Evolutionary conservation across 2,888 invertebrate species (phyloP).

Genomic region (Pteria penguin): DNA sequence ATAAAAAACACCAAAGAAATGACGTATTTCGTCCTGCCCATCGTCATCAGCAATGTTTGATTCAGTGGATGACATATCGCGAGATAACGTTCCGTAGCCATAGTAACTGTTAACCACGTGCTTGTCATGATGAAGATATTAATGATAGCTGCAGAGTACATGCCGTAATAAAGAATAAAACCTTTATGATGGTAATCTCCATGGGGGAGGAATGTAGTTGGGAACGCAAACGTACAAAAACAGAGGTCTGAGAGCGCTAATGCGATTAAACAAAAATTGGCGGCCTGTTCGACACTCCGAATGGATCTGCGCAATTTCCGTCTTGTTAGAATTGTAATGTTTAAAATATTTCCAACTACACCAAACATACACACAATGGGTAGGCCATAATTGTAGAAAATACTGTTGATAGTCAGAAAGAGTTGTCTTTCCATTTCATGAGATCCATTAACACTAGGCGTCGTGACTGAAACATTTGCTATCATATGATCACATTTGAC

Average conservation of each 20-base stretch:
- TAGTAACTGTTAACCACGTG: constrained; percentile 87
- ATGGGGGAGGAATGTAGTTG: constrained; percentile 78
- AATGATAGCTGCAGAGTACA: constrained; percentile 72
- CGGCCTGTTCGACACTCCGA: constrained; percentile 88
- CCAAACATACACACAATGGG: constrained; percentile 87
- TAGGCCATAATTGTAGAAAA: constrained; percentile 80
- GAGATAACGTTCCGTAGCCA: constrained; percentile 88
- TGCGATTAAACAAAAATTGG: constrained; percentile 87
- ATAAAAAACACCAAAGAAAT: constrained; percentile 85
- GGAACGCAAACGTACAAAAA: constrained; percentile 82
- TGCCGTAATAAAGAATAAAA: constrained; percentile 68
- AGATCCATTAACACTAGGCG: too few species aligned
- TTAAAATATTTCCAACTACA: constrained; percentile 89
- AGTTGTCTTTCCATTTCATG: not conserved
- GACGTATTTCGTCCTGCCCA: constrained; percentile 82
- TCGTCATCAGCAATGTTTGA: constrained; percentile 85
- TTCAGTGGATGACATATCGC: constrained; percentile 88
- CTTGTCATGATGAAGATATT: constrained; percentile 84
- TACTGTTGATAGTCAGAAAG: constrained; percentile 46
- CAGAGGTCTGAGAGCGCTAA: constrained; percentile 89
- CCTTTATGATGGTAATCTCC: constrained; percentile 83
- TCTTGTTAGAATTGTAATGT: constrained; percentile 88
- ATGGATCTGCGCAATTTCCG: constrained; percentile 74
- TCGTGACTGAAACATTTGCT: too few species aligned
- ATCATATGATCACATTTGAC: too few species aligned